These are phyloP conservation scores for Alosa sapidissima DNA, from an alignment of 2,797 vertebrate genomes.

Conservation along the genomic window DNA sequence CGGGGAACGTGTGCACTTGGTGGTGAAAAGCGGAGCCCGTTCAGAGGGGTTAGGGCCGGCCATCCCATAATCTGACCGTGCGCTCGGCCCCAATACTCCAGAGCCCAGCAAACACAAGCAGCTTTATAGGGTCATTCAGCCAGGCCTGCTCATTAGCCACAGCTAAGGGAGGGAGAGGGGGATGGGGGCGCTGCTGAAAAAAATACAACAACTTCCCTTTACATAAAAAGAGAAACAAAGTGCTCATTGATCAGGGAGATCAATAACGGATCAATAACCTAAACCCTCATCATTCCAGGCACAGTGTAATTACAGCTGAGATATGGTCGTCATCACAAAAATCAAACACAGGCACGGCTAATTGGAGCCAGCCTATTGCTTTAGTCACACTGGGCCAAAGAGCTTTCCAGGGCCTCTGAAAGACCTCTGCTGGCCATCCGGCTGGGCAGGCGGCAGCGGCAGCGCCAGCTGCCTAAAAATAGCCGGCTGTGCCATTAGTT, in stretches of 20 bases:
- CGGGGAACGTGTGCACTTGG: slow-evolving; percentile 54
- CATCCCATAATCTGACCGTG: slow-evolving; percentile 52
- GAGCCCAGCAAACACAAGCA: slow-evolving; percentile 49
- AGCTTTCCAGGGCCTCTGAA: slow-evolving; percentile 61
- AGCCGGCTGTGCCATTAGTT: slow-evolving; percentile 68
- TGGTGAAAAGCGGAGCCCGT: slow-evolving; percentile 58
- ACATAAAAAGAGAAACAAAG: slow-evolving; percentile 75
- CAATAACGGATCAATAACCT: slow-evolving; percentile 79
- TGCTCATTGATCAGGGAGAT: slow-evolving; percentile 78
- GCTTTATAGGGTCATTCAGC: slow-evolving; percentile 60
- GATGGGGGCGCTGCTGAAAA: slow-evolving; percentile 23
- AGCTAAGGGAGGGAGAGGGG: slow-evolving; percentile 32
- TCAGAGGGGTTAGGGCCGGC: slow-evolving; percentile 32
- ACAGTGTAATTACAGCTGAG: slow-evolving; percentile 77
- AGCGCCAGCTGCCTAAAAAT: slow-evolving; percentile 67
- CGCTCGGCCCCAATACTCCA: slow-evolving; percentile 52
- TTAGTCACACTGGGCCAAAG: slow-evolving; percentile 61
- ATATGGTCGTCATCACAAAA: slow-evolving; percentile 78
- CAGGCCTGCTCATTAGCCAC: slow-evolving; percentile 66
- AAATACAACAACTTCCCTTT: slow-evolving; percentile 64
- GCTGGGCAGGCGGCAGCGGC: slow-evolving; percentile 32
- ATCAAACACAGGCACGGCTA: slow-evolving; percentile 73
- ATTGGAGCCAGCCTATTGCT: slow-evolving; percentile 71
- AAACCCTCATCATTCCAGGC: slow-evolving; percentile 80
- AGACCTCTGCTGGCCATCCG: slow-evolving; percentile 58